These are phyloP conservation scores for Peromyscus nudipes DNA, from an alignment of 2,797 vertebrate species.

Conservation along the genomic window DNA sequence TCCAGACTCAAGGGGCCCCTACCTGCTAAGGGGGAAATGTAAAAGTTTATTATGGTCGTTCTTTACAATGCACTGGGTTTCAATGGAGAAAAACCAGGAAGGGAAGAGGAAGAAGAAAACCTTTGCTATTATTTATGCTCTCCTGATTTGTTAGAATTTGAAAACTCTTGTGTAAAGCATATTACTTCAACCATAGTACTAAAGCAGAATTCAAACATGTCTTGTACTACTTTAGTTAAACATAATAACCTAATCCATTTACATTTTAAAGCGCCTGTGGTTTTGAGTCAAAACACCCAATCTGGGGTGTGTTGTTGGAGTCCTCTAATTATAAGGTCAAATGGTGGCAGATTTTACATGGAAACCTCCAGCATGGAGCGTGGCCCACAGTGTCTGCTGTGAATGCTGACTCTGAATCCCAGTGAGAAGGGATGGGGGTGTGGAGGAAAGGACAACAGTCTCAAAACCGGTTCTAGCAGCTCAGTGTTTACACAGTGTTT, in stretches of 20 bases:
- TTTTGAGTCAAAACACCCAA: neutral
- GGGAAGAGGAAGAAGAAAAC: neutral
- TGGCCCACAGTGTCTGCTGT: neutral
- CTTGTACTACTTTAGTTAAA: neutral
- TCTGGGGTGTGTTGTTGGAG: neutral
- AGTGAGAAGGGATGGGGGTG: neutral
- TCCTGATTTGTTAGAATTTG: constrained; percentile 4
- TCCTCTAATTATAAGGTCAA: neutral
- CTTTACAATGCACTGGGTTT: neutral
- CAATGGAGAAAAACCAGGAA: neutral
- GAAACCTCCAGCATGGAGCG: neutral
- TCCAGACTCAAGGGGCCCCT: neutral
- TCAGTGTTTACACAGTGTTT: neutral
- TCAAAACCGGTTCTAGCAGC: neutral
- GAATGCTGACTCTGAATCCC: constrained; percentile 17
- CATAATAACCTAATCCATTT: neutral
- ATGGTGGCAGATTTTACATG: neutral
- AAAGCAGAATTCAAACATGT: constrained; percentile 36
- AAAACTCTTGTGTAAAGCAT: neutral
- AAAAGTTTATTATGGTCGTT: neutral
- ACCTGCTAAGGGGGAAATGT: neutral
- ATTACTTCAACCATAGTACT: neutral
- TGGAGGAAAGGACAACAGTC: neutral
- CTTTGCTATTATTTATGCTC: neutral
- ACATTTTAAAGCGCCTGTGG: neutral